A percentile compares a stretch with the other conserved stretches of the same genome.
phyloP scores from a whole-genome alignment of 2,113 vertebrate genomes.

The Asarcornis scutulata region DNA sequence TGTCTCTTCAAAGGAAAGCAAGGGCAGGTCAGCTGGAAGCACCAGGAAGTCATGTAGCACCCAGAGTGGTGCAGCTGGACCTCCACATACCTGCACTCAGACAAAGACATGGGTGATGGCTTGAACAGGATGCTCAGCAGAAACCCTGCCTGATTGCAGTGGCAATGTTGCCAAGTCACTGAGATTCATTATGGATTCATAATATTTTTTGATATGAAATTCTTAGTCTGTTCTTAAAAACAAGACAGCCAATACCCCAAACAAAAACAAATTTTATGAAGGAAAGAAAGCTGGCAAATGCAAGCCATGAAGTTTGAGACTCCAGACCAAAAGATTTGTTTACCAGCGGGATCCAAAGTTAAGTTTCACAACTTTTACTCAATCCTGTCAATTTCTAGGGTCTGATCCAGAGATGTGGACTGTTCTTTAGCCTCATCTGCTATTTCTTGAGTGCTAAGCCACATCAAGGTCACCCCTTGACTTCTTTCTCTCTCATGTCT shows the following conservation, averaged over 20 bases:
- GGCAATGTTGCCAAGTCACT: background rate
- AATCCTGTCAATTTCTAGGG: background rate
- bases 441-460: background rate
- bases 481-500: background rate
- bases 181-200: background rate
- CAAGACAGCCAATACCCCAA: background rate
- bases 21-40: background rate
- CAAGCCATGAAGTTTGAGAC: background rate
- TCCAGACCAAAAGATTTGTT: background rate
- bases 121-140: background rate
- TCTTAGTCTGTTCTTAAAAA: background rate
- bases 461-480: background rate
- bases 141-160: background rate
- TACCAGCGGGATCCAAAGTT: background rate
- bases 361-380: background rate
- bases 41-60: background rate
- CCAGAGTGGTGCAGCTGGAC: background rate
- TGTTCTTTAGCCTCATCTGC: background rate
- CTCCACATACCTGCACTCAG: background rate
- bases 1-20: background rate
- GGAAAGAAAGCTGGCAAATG: background rate
- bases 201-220: background rate
- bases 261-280: background rate
- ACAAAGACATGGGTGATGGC: background rate
- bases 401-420: background rate